Evolutionary conservation across 2,888 invertebrate genomes (phyloP), one percentile per base, ranked within the genome.

Genomic region (Deilephila elpenor): DNA sequence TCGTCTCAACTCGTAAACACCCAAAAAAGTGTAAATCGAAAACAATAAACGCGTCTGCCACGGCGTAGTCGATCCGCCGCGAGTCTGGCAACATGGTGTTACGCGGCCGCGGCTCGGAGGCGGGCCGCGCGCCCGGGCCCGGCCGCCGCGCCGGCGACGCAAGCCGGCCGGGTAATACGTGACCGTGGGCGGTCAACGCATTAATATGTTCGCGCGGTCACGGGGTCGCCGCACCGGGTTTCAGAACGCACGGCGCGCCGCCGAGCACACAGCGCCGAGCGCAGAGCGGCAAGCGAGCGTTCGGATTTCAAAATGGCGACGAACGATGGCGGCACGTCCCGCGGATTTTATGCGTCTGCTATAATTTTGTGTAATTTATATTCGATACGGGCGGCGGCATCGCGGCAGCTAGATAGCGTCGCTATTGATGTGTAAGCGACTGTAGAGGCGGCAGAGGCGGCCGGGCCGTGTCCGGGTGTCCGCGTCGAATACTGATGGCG

Each of bases 291-390:
- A 81, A 80, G 80, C 75, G 82, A 80, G 80, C 82, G 84, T 83
- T 88, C 76, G 78, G 82, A 85, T 85, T 85, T 84, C 85, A 88
- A 88, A 86, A 89, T 88, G 88, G 88, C 89, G 87, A 82, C 85
- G 79, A 73, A 78, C 79, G 77, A 81, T 82, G 81, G 81, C 78
- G 81, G 82, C 86, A 87, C 85, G 86, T 84, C 82, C 82, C 84
- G 89, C 87, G 82, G 88, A 88, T 86, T 88, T 88, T 88, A 88
- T 89, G 87, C 88, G 87, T 86, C 87, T 88, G 84, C 88, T 88
- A 89, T 89, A 88, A 89, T 89, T 88, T 92, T 84, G 89, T 90
- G 89, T 92, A 92, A 92, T 94, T 93, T 93, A 93, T 93, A 94
- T 94, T 93, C 94, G 90, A 89, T 91, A 87, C 92, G 88, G 85